These are phyloP conservation scores for Poeciliopsis retropinna DNA, from an alignment of 2,113 vertebrate genomes.

Conservation along the genomic window DNA sequence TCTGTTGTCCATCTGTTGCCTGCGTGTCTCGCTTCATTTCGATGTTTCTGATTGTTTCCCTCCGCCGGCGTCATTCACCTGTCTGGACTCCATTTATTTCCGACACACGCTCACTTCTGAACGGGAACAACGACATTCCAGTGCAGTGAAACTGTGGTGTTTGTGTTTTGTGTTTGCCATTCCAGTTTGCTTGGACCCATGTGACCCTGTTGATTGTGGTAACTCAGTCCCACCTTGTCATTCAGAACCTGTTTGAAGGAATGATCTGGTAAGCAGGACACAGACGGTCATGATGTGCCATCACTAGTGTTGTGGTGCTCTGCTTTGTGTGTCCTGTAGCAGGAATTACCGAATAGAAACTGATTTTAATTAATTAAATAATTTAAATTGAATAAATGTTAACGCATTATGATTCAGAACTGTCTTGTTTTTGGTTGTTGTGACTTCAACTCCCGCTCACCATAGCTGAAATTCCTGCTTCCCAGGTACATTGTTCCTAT, in stretches of 20 bases:
- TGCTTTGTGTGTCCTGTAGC: neutral
- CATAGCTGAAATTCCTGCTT: neutral
- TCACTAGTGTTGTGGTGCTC: neutral
- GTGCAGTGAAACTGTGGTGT: constrained; percentile 76
- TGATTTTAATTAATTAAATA: neutral
- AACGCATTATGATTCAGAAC: neutral
- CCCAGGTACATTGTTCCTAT: constrained; percentile 96
- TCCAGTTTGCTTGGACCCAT: constrained; percentile 99
- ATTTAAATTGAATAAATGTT: neutral
- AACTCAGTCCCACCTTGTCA: constrained; percentile 99
- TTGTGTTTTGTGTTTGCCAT: constrained; percentile 84
- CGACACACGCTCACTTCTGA: constrained; percentile 25
- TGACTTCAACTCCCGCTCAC: neutral
- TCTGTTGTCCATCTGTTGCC: neutral
- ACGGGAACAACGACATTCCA: constrained; percentile 44
- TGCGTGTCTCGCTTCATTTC: neutral
- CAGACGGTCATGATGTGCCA: constrained; percentile 18
- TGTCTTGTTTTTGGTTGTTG: neutral
- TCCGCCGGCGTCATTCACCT: neutral
- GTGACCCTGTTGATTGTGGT: constrained; percentile 99
- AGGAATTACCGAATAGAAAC: neutral
- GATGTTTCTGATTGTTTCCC: neutral
- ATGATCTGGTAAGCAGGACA: constrained; percentile 96
- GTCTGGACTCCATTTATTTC: constrained; percentile 9
- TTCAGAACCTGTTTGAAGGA: constrained; percentile 99